Evolutionary conservation across 2,888 invertebrate species (phyloP), one percentile per base, ranked within the genome.

Genomic region (Frankliniella fusca): DNA sequence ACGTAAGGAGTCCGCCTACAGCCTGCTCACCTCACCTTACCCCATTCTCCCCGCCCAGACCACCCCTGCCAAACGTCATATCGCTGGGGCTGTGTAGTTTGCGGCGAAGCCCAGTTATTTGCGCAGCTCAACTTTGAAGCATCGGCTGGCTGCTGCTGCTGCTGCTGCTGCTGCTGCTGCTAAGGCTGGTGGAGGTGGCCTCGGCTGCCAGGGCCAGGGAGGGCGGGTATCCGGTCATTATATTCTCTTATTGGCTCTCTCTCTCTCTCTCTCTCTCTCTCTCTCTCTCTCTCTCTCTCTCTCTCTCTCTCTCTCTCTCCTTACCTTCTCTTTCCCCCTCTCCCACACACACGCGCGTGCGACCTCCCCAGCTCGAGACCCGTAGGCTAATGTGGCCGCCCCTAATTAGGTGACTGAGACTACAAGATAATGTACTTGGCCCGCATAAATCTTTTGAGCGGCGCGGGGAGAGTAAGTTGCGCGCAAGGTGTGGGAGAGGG

Each of bases 361-460:
- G 54, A 5, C 18, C 54, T 11, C 15, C 20, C 18, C 54, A 70
- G n/a, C 70, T 23, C 23, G 70, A 23, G 23, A n/a, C 11, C 87
- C 87, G 87, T 86, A 87, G 89, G 88, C 89, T 89, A 89, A 89
- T 89, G 89, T 89, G 89, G 89, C 89, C 89, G 89, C 88, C 89
- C 87, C 89, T 90, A 90, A 90, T 90, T 90, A 90, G 89, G 88
- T 89, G 88, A 88, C 88, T 88, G 88, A 89, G 89, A 89, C 88
- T 89, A 89, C 89, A 89, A 90, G 89, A 90, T 90, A 90, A 90
- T 89, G 89, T 89, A 89, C 89, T 90, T 89, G 88, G 87, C 88
- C 87, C 86, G 88, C 88, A 88, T 89, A 89, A 89, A 89, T 89
- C 89, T 89, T 89, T 23, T 12, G 70, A 10, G 7, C 61, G n/a